Base-by-base conservation (phyloP, 1,140 invertebrate species). In the Ceratina calcarata region DNA sequence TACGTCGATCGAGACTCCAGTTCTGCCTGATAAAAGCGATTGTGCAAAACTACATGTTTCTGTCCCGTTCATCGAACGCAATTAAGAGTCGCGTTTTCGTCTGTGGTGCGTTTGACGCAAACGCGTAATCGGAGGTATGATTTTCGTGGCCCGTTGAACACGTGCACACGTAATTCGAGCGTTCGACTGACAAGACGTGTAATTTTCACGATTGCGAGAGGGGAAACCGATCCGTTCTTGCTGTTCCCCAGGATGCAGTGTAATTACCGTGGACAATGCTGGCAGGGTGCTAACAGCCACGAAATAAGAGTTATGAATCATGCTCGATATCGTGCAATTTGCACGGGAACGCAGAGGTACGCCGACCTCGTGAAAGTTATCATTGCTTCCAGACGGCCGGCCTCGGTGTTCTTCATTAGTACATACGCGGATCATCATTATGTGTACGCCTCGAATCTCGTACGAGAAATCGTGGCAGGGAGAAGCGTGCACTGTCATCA, bases 141-240 rank as follows among this genome's bases (percentile, higher is more conserved):
- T 80, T 84, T 79, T 73, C 80, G 70, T 53, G 62, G 57, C 20
- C 62, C 49, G 67, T 27, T 60, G 64, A 70, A 61, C 64, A 84
- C 78, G 75, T 74, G 79, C 64, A 64, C 58, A 64, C 76, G 71
- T 71, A 75, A 86, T 86, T 82, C 84, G 70, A 76, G 45, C 83
- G 74, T 68, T 15, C n/a, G 49, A 72, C n/a, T 20, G 32, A 32
- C 27, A 4, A 75, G 72, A 77, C 75, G 72, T 87, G 64, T 87
- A 87, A 87, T 87, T 87, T 87, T 84, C 82, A 60, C 60, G 67
- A 86, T 84, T 84, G 69, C 75, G 37, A 69, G 67, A 45, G 68
- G 55, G 69, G 85, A 84, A 84, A 78, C 86, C 62, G 85, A 87
- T 84, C 82, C 70, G 45, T 69, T 84, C 73, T 79, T 20, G 49